phyloP scores from a whole-genome alignment of 2,888 invertebrate species.

The Drosophila algonquin region DNA sequence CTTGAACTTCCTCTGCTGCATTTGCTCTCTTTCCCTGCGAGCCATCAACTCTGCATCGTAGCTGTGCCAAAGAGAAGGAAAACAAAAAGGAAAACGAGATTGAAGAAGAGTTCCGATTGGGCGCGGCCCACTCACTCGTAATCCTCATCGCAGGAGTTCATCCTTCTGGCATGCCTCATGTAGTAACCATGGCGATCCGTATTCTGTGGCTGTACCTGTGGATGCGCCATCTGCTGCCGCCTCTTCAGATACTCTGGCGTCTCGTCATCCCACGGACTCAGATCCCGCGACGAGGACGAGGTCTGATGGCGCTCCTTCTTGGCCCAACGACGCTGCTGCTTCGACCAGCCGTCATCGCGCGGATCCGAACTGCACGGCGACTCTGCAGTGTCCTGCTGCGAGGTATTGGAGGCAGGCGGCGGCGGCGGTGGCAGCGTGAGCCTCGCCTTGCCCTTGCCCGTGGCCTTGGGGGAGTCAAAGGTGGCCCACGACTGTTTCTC shows the following conservation, averaged over 20 bases:
- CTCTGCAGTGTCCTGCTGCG: conserved; percentile 85
- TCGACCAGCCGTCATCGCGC: conserved; percentile 87
- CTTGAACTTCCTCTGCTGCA: conserved; percentile 76
- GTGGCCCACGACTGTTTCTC: conserved; percentile 86
- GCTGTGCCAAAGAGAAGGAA: conserved; percentile 50
- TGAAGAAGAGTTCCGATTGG: conserved; percentile 25
- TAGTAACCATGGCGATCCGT: conserved; percentile 84
- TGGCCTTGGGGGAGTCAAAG: conserved; percentile 85
- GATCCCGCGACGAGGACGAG: conserved; percentile 90
- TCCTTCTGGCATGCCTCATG: conserved; percentile 85
- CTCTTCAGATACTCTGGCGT: conserved; percentile 85
- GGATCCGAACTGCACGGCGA: conserved; percentile 93
- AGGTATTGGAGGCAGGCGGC: conserved; percentile 80
- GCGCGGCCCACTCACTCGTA: conserved; percentile 86
- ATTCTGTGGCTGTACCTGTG: conserved; percentile 39
- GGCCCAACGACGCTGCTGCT: conserved; percentile 84
- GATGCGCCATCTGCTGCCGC: conserved; percentile 52
- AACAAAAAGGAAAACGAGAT: not conserved
- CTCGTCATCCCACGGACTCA: conserved; percentile 93
- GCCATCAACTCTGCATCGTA: conserved; percentile 83
- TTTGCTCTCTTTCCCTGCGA: conserved; percentile 70
- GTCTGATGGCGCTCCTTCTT: conserved; percentile 87
- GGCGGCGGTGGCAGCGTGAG: conserved; percentile 76
- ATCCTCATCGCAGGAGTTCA: conserved; percentile 89
- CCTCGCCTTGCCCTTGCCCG: conserved; percentile 63